Evolutionary conservation across 2,113 vertebrate species (phyloP).

Genomic region (Benitochromis conjunctus): DNA sequence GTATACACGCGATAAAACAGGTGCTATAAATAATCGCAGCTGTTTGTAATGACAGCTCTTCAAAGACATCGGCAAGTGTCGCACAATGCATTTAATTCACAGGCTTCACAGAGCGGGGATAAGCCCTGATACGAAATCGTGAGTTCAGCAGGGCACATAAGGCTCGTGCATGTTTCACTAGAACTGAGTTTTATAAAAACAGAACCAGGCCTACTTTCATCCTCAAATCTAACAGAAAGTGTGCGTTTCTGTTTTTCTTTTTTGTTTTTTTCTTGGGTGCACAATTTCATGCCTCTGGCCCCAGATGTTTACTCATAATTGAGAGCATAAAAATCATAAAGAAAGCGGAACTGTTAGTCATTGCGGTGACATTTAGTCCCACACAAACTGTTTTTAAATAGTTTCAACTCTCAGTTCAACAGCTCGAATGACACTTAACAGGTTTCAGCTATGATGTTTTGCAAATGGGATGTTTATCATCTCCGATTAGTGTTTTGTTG

Average conservation of each 20-base stretch:
- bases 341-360: background rate
- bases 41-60: background rate
- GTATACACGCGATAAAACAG: background rate
- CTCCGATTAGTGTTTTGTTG: background rate
- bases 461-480: background rate
- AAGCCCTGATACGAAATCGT: background rate
- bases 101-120: background rate
- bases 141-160: background rate
- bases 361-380: background rate
- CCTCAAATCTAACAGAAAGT: background rate
- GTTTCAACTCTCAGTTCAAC: background rate
- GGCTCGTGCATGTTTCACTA: background rate
- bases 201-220: background rate
- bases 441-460: background rate
- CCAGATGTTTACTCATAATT: background rate
- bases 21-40: background rate
- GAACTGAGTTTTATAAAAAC: background rate
- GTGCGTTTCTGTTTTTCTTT: background rate
- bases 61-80: background rate
- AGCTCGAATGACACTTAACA: background rate
- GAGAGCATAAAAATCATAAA: background rate
- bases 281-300: background rate
- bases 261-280: background rate
- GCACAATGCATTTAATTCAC: background rate
- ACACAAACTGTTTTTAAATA: background rate